Evolutionary conservation across 1,140 invertebrate species (phyloP), one percentile per base, ranked within the genome.

Genomic region (Heliconius melpomene): DNA sequence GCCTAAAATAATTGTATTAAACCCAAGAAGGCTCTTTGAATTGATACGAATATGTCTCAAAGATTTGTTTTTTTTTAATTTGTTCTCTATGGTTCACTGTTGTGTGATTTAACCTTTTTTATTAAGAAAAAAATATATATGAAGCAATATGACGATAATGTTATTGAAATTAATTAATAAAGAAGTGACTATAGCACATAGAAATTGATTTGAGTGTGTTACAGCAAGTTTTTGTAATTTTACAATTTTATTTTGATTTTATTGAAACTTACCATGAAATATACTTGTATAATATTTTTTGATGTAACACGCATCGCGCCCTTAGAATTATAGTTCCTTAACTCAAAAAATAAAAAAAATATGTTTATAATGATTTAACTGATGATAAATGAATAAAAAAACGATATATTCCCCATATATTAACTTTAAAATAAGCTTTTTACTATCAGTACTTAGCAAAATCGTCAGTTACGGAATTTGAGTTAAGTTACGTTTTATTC

Each of bases 191-290:
- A 23, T 57, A 66, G 26, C 23, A 29, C 26, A 9, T 66, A 13
- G 50, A 57, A 66, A 7, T 29, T 66, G 60, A 66, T 66, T 66
- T 29, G 3, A 66, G 60, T 66, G 60, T 66, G 60, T 66, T 66
- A 66, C 60, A 66, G 16, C 60, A 66, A 66, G 11, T 66, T 66
- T 11, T 26, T 66, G n/a, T 29, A 29, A 66, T 66, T 66, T 66
- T 66, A 9, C 23, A 13, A 13, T 29, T 66, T 66, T 29, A 29
- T 66, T 29, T 6, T 66, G 26, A 29, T 5, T 66, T 26, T 16
- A 66, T 66, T 26, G 23, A 66, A 29, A 66, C 23, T 23, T 26
- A 13, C 13, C 13, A 66, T 66, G 23, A 66, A 66, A 66, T 66
- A 36, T 36, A 36, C 6, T 36, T 7, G n/a, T 66, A 66, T 66